phyloP scores from a whole-genome alignment of 2,888 invertebrate genomes.

The Lycaena phlaeas region DNA sequence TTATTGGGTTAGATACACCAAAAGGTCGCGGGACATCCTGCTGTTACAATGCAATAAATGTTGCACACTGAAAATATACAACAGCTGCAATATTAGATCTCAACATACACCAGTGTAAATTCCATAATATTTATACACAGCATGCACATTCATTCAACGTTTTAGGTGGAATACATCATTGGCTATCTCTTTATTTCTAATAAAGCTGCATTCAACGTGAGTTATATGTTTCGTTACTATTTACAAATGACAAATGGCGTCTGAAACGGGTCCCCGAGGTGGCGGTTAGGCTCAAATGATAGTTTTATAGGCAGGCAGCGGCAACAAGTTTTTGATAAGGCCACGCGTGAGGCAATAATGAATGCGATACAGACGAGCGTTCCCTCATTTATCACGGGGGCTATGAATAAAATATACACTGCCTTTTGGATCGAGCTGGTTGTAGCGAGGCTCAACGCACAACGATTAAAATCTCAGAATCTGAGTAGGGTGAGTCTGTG shows the following conservation, averaged over 20 bases:
- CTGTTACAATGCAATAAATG: too few species aligned
- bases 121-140: conserved; percentile 6
- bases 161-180: conserved; percentile 12
- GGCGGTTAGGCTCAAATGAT: conserved; percentile 41
- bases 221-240: conserved; percentile 50
- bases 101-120: too few species aligned
- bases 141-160: conserved; percentile 11
- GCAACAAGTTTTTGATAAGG: conserved; percentile 68
- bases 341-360: conserved; percentile 61
- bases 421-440: conserved; percentile 49
- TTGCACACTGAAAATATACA: too few species aligned
- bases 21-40: too few species aligned
- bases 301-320: conserved; percentile 40
- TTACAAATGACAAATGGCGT: conserved; percentile 45
- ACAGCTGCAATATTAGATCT: too few species aligned
- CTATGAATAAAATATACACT: conserved; percentile 67
- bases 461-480: conserved; percentile 11
- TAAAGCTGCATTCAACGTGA: conserved; percentile 44
- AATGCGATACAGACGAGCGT: conserved; percentile 59
- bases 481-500: conserved; percentile 8
- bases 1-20: too few species aligned
- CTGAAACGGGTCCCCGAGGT: conserved; percentile 49
- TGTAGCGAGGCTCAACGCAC: conserved; percentile 7
- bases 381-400: conserved; percentile 62
- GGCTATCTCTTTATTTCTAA: conserved; percentile 26